These are phyloP conservation scores for Phasianus colchicus DNA, from an alignment of 2,113 vertebrate species.

Conservation along the genomic window DNA sequence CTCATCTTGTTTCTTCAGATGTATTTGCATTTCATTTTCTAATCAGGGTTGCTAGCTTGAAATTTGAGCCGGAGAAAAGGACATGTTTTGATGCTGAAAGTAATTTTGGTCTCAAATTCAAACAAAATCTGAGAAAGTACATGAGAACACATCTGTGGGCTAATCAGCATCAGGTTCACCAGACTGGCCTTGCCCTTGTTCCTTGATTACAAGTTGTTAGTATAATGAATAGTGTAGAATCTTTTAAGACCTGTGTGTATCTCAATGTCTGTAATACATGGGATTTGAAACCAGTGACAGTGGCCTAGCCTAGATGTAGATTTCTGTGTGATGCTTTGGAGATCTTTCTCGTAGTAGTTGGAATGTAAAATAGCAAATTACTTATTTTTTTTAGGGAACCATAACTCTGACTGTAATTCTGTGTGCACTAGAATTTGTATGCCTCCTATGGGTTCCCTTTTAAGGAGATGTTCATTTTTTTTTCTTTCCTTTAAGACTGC, in stretches of 20 bases:
- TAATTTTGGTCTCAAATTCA: slow-evolving; percentile 28
- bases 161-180: slow-evolving; percentile 33
- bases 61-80: background rate
- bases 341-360: background rate
- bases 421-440: background rate
- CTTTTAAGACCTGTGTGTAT: background rate
- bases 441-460: accelerated
- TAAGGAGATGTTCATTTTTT: background rate
- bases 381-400: background rate
- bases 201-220: slow-evolving; percentile 42
- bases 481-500: background rate
- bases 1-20: background rate
- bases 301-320: background rate
- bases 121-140: slow-evolving; percentile 11
- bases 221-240: slow-evolving; percentile 5
- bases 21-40: slow-evolving; percentile 54
- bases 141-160: background rate
- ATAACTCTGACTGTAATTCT: background rate
- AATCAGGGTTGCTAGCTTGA: slow-evolving; percentile 38
- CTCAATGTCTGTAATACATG: background rate
- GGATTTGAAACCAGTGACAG: background rate
- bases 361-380: background rate
- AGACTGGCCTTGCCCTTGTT: background rate
- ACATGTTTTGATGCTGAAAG: background rate
- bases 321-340: background rate